These are phyloP conservation scores for Phenganax marumi DNA, from an alignment of 92 coral and sea anemone genomes.

Conservation along the genomic window DNA sequence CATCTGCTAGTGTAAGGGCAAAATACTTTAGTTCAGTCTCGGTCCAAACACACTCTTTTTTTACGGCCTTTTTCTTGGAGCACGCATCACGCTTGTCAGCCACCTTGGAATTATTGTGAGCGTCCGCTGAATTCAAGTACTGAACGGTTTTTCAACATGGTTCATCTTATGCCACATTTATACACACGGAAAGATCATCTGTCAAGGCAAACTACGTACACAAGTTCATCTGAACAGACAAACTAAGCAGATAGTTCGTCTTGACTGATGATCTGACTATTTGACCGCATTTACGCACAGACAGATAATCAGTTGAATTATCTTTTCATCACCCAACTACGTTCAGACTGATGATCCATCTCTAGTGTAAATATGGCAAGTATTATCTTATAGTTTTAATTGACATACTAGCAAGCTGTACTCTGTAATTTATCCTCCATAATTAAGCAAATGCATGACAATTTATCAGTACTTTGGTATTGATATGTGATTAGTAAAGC, in stretches of 20 bases:
- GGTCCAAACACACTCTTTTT: conserved; percentile 51
- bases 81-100: conserved; percentile 11
- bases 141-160: conserved; percentile 20
- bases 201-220: conserved; percentile 23
- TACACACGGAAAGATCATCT: conserved; percentile 21
- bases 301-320: conserved; percentile 39
- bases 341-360: conserved; percentile 41
- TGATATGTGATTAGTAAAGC: too few species aligned
- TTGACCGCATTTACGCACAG: conserved; percentile 25
- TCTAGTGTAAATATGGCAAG: conserved; percentile 41
- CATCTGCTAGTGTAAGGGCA: conserved; percentile 42
- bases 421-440: too few species aligned
- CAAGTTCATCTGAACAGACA: neutral
- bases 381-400: too few species aligned
- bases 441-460: too few species aligned
- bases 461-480: too few species aligned
- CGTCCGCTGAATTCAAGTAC: conserved; percentile 36
- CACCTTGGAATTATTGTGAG: conserved; percentile 23
- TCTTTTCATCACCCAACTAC: neutral
- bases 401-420: too few species aligned
- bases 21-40: conserved; percentile 40
- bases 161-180: neutral
- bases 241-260: conserved; percentile 4
- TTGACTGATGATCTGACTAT: conserved; percentile 21
- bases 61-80: neutral